Evolutionary conservation across 2,113 vertebrate genomes (phyloP).

Genomic region (Cololabis saira): DNA sequence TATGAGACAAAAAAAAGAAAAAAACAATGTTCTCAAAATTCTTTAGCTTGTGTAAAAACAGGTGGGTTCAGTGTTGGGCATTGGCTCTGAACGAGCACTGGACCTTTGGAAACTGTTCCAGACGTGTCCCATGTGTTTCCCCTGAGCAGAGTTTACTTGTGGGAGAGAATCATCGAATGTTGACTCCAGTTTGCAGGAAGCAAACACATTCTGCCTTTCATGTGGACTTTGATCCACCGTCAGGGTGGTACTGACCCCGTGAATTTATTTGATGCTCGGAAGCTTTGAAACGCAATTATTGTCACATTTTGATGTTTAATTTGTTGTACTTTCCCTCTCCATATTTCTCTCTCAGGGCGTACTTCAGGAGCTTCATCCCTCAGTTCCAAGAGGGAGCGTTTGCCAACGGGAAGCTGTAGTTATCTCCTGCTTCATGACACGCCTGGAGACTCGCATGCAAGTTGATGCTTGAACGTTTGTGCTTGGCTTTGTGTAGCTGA

Average conservation of each 20-base stretch:
- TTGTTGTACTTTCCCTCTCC: not conserved
- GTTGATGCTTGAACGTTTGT: slow-evolving; percentile 14
- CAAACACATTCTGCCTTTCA: too few species aligned
- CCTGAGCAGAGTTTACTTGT: too few species aligned
- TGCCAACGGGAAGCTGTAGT: slow-evolving; percentile 96
- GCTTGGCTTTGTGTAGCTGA: slow-evolving; percentile 24
- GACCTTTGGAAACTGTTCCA: too few species aligned
- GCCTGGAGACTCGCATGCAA: slow-evolving; percentile 48
- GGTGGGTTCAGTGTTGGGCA: too few species aligned
- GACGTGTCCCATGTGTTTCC: too few species aligned
- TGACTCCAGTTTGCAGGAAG: too few species aligned
- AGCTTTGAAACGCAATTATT: slow-evolving; percentile 37
- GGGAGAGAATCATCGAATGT: too few species aligned
- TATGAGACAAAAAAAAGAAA: too few species aligned
- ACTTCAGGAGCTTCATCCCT: slow-evolving; percentile 97
- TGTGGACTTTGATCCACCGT: too few species aligned
- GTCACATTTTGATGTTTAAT: slow-evolving; percentile 42
- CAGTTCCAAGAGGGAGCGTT: slow-evolving; percentile 99
- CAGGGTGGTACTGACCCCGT: not conserved
- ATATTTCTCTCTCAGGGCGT: slow-evolving; percentile 79
- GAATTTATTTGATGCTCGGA: slow-evolving; percentile 39
- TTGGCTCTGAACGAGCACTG: too few species aligned
- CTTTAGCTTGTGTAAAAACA: too few species aligned
- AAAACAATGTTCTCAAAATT: too few species aligned
- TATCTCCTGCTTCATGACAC: slow-evolving; percentile 42